phyloP scores from a whole-genome alignment of 2,113 vertebrate species.

The Paradisaea rubra region DNA sequence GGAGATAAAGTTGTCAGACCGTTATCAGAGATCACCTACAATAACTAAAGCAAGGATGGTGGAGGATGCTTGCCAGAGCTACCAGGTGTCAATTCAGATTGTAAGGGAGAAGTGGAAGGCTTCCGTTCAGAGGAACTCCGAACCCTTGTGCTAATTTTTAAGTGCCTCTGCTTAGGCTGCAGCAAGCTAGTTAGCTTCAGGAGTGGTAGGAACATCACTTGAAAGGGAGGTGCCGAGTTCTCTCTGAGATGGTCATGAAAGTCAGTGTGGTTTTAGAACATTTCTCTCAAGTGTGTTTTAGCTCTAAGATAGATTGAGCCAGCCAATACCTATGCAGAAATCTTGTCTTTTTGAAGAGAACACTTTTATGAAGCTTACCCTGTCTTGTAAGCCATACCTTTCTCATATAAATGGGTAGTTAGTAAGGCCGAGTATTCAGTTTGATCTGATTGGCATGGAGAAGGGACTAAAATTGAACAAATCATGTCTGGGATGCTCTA shows the following conservation, averaged over 20 bases:
- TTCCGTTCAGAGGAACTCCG: neutral
- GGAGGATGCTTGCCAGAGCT: neutral
- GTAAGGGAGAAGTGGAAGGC: neutral
- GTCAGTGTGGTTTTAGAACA: neutral
- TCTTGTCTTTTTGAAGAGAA: neutral
- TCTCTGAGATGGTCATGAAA: neutral
- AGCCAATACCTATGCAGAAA: neutral
- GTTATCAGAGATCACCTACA: fast-evolving
- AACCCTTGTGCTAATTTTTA: neutral
- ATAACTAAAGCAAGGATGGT: neutral
- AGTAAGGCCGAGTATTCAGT: neutral
- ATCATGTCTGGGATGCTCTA: neutral
- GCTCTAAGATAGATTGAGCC: neutral
- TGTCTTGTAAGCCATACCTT: neutral
- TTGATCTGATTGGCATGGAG: fast-evolving
- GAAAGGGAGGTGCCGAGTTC: neutral
- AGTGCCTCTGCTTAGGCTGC: neutral
- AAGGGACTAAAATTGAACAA: neutral
- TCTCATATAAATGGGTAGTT: neutral
- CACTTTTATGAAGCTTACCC: neutral
- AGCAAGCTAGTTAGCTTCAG: neutral
- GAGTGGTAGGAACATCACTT: neutral
- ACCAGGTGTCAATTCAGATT: neutral
- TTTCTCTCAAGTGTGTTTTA: neutral
- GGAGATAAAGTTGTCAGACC: neutral